Evolutionary conservation across 1,140 invertebrate species (phyloP).

Genomic region (Phymorhynchus buccinoides): DNA sequence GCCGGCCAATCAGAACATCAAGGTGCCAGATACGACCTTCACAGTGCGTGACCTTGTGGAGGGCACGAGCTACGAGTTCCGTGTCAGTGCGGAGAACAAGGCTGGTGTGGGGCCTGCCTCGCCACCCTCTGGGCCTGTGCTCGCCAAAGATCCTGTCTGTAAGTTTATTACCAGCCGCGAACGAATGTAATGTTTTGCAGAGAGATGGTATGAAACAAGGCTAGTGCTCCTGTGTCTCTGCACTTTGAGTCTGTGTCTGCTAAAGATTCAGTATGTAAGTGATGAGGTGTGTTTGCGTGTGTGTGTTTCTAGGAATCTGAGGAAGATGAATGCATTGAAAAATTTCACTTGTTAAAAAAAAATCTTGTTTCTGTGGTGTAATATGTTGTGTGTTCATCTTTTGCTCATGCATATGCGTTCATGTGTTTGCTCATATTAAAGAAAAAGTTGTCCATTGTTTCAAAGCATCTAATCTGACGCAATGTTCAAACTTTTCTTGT

Average conservation of each 20-base stretch:
- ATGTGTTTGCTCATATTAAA: no score
- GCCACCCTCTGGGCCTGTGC: slow-evolving; percentile 79
- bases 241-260: background rate
- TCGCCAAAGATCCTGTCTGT: slow-evolving; percentile 78
- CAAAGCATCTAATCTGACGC: no score
- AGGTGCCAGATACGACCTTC: slow-evolving; percentile 72
- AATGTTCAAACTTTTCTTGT: no score
- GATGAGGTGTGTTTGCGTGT: background rate
- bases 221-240: background rate
- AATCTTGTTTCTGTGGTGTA: no score
- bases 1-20: slow-evolving; percentile 79
- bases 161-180: no score
- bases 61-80: slow-evolving; percentile 97
- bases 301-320: background rate
- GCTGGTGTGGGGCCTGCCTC: slow-evolving; percentile 92
- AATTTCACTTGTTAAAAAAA: no score
- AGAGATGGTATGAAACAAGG: background rate
- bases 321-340: no score
- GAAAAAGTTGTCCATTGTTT: no score
- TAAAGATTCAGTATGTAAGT: background rate
- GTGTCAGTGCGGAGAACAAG: slow-evolving; percentile 96
- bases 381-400: no score
- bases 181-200: background rate
- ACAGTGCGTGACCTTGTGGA: slow-evolving; percentile 83
- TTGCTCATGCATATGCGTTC: no score